Conservation (phyloP, 2,888 invertebrate species). For the Coelopa pilipes region DNA sequence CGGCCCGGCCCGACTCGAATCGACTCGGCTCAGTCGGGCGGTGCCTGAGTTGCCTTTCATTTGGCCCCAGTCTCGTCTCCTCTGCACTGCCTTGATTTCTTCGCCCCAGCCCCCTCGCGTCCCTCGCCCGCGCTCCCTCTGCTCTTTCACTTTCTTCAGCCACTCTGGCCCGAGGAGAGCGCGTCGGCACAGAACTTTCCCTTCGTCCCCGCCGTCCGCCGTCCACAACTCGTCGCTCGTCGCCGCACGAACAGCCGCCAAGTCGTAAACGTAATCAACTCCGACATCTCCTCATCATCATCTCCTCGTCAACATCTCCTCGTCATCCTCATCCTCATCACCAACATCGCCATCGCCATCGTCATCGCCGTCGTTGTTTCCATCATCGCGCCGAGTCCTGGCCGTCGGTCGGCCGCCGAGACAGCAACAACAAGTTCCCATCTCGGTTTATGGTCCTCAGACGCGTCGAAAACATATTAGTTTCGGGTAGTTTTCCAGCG, state of each 20-base stretch:
- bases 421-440: not conserved
- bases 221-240: not conserved
- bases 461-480: slow-evolving; percentile 37
- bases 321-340: not conserved
- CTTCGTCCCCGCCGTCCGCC: not conserved
- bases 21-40: too few species aligned
- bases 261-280: slow-evolving; percentile 6
- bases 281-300: not conserved
- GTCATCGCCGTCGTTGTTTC: not conserved
- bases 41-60: too few species aligned
- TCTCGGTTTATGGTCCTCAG: slow-evolving; percentile 44
- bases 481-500: slow-evolving; percentile 38
- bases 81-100: not conserved
- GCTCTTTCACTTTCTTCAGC: too few species aligned
- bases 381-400: not conserved
- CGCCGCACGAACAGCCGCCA: not conserved
- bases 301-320: not conserved
- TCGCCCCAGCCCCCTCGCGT: not conserved
- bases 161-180: too few species aligned
- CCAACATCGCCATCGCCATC: not conserved
- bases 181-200: too few species aligned
- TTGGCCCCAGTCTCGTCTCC: not conserved
- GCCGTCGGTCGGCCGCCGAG: not conserved
- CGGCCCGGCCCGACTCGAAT: not conserved
- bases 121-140: not conserved